Percentiles rank a stretch among this genome's conserved stretches.
Conservation (phyloP, 2,888 invertebrate species). For the Eupeodes latifasciatus region DNA sequence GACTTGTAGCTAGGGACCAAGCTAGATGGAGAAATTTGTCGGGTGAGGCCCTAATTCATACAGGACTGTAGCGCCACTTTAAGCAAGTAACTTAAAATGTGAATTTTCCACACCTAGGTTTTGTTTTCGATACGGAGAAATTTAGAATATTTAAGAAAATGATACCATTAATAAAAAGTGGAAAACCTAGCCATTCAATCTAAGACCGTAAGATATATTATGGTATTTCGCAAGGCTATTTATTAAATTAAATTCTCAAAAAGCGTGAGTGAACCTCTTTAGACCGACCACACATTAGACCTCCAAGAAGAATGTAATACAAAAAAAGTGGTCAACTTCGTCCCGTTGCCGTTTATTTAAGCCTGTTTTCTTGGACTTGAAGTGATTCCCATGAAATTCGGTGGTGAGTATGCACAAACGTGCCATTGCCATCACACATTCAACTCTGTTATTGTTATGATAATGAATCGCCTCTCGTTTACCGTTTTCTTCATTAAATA, state of each 20-base stretch:
- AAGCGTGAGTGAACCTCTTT: neutral
- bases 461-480: conserved; percentile 23
- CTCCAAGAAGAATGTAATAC: neutral
- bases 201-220: no score
- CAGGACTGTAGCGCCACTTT: no score
- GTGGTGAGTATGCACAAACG: conserved; percentile 25
- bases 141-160: no score
- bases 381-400: conserved; percentile 52
- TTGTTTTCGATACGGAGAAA: no score
- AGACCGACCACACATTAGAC: conserved; percentile 33
- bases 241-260: neutral
- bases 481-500: conserved; percentile 32
- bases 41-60: no score
- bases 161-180: no score
- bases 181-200: no score
- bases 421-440: neutral
- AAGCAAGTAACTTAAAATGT: no score
- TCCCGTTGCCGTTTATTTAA: neutral
- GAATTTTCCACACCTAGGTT: no score
- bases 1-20: no score
- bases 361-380: conserved; percentile 27
- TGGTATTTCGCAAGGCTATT: no score
- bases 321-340: conserved; percentile 9
- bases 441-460: conserved; percentile 48
- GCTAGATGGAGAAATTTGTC: no score